These are phyloP conservation scores for Cyclopterus lumpus DNA, from an alignment of 2,797 vertebrate genomes.

Conservation along the genomic window DNA sequence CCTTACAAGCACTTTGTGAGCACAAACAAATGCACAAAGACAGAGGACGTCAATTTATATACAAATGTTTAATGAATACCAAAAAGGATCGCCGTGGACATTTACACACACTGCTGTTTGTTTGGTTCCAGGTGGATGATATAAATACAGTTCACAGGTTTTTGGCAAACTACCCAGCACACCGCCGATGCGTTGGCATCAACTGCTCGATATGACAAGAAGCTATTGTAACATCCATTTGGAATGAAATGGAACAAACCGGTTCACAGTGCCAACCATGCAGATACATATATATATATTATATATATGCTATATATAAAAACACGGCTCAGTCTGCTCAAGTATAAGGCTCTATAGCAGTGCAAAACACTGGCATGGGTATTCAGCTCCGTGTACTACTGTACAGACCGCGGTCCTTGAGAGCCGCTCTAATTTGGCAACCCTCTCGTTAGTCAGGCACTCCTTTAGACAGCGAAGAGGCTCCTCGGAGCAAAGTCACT, in stretches of 20 bases:
- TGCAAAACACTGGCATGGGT: conserved; percentile 59
- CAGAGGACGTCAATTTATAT: conserved; percentile 81
- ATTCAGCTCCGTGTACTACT: conserved; percentile 69
- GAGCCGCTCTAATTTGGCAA: conserved; percentile 60
- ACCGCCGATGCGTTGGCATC: conserved; percentile 57
- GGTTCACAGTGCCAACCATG: conserved; percentile 48
- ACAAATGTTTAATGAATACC: conserved; percentile 97
- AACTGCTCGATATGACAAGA: conserved; percentile 58
- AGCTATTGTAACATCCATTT: conserved; percentile 67
- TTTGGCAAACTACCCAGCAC: conserved; percentile 71
- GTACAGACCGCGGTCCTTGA: conserved; percentile 67
- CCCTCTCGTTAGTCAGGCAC: conserved; percentile 61
- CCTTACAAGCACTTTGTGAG: neutral
- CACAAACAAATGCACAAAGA: conserved; percentile 47
- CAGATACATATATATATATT: too few relatives aligned
- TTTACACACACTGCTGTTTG: conserved; percentile 79
- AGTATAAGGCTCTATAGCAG: conserved; percentile 68
- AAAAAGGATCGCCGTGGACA: conserved; percentile 94
- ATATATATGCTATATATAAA: neutral
- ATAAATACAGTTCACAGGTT: conserved; percentile 75
- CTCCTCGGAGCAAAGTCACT: conserved; percentile 54
- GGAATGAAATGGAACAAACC: conserved; percentile 62
- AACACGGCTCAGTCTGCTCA: conserved; percentile 62
- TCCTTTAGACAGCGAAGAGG: conserved; percentile 56
- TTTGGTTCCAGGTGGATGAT: conserved; percentile 63